Base-by-base conservation (phyloP, 2,888 invertebrate species). In the Sericinus montela region DNA sequence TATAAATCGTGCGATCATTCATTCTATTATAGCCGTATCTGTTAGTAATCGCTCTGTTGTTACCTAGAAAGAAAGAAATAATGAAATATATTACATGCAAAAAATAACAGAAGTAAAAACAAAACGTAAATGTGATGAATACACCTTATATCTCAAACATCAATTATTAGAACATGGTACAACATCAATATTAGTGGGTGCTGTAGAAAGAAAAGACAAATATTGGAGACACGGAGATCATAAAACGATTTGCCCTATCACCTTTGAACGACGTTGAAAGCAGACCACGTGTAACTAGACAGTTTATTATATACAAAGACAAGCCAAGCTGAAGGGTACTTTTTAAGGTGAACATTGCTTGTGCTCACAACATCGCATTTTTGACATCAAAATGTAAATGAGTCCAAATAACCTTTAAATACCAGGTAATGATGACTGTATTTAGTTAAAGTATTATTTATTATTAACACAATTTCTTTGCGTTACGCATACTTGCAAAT, bases 21-120 rank as follows among this genome's bases (percentile, higher is more conserved):
- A 76, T 64, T 81, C 72, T 87, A 80, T 69, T 63, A 62, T 81
- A 80, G 76, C 79, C 77, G 72, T 82, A 74, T 67, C 75, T 77
- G 84, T 81, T 85, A 82, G 84, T 72, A 74, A 63, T 71, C 63
- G 75, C 65, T 67, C 75, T 77, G 84, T 81, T 85, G 67, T 73
- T 72, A 80, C 82, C 85, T 87, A 85, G 63, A 86, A 82, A 78
- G 58, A 63, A 58, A 67, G 71, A 72, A 40, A 57, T 59, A 62
- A 57, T 56, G 54, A 60, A 63, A 68, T 73, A 65, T 72, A 62
- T 53, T 43, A 56, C 77, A 80, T 79, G 77, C 80, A 59, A 60
- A 57, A 61, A 53, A 51, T 62, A 56, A 55, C 32, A 49, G 28
- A 53, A 40, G 49, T 42, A 28, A 23, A 48, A 51, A 35, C 43